Evolutionary conservation across 2,113 vertebrate genomes (phyloP), one percentile per base, ranked within the genome.

Genomic region (Andinoacara biseriatus): DNA sequence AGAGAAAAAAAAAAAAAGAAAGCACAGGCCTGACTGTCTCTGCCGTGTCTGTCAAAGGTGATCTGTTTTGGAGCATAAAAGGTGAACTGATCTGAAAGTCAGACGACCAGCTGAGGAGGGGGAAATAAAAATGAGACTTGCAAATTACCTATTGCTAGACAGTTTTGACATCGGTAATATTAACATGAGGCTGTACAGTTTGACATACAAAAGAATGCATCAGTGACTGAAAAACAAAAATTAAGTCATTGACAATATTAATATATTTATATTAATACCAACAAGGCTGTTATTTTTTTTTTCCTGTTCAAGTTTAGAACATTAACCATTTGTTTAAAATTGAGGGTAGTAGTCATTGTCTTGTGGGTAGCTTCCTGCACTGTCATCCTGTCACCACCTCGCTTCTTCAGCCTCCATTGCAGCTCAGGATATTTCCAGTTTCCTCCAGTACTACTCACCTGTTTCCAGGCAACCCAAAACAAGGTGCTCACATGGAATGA

Each of bases 261-360:
- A 95, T 95, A 93, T 93, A 92, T 90, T 93, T 94, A 94, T 95
- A 95, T 95, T 94, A 96, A 96, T 95, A 95, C 94, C 94, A 94
- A 95, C 93, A 95, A 95, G 93, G 95, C 93, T 94, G 90, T 93
- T 94, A 89, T 91, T 94, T 94, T 90, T 87, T 35, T 61, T 33
- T 26, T 26, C 26, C 81, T 90, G 90, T 93, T 94, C 92, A 92
- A 90, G 90, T 94, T 93, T 67, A 90, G 92, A 95, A 95, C 91
- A 95, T 94, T 92, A 94, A 95, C 81, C 87, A 89, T 95, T 92
- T 83, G 75, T 93, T 93, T 91, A 94, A 94, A 95, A 94, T 85
- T 65, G 58, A 93, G 89, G 85, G 91, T 92, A 91, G 90, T 89
- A 90, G 89, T 94, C 91, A 90, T 83, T 81, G 83, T 93, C 43